Evolutionary conservation across 2,113 vertebrate species (phyloP), one percentile per base, ranked within the genome.

Genomic region (Ifrita kowaldi): DNA sequence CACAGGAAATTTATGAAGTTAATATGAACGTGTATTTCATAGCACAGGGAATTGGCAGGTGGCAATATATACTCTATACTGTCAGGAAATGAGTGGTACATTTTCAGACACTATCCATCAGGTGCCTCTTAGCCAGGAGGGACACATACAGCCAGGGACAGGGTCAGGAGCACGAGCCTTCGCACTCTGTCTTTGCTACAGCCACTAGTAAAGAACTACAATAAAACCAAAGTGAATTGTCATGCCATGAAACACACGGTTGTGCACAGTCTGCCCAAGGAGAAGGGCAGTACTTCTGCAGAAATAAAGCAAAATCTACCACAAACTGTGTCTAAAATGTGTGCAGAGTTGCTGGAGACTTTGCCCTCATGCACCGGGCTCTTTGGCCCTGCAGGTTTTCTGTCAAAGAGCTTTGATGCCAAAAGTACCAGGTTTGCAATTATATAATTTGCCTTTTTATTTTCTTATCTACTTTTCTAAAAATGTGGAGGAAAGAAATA

Each of bases 181-280:
- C 39, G 42, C 59, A 6, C 56, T 84, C 49, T 7, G 16, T 1
- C 80, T 70, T 68, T 8, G 1, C 64, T 63, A 32, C 44, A 59
- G 13, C 24, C 63, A 21, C 49, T 1, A 3, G 13, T 47, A 27
- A 87, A 75, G 41, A 56, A 42, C 46, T 32, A 13, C 88, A 77
- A 92, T 75, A 90, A 95, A 96, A 81, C 68, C 74, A 55, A 87
- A 95, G 78, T 60, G 75, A 76, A 49, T 6, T 64, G 76, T 16
- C 33, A 47, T 44, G 42, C 80, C 73, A 49, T 3, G 13, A 83
- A 96, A 92, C 42, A 71, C 16, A 3, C 90, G 22, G 47, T 14
- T 62, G 59, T 71, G 81, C 62, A 30, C 20, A 37, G 55, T 50
- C 63, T 89, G 41, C 18, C 89, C 60, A 37, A 84, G n/a, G 41